Evolutionary conservation across 1,140 invertebrate species (phyloP).

Genomic region (Triops cancriformis): DNA sequence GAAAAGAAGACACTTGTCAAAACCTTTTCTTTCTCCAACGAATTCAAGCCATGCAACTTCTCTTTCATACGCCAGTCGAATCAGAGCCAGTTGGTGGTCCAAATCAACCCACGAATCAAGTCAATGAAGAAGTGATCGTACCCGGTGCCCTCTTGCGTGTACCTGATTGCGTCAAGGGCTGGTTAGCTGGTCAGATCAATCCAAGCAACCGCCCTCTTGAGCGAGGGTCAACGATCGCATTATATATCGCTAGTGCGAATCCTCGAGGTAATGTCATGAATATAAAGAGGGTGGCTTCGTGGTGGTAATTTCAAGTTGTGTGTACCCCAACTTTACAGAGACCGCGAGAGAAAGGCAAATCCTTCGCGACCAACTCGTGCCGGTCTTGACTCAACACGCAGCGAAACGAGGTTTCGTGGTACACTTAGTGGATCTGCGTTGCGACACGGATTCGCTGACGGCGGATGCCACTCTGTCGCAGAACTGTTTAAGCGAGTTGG

Average conservation of each 20-base stretch:
- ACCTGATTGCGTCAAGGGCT: neutral
- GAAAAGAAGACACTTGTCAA: neutral
- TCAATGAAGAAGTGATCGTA: neutral
- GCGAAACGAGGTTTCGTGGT: neutral
- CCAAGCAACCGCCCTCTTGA: neutral
- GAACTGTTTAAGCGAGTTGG: constrained; percentile 25
- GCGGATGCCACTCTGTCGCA: neutral
- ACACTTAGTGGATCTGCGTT: neutral
- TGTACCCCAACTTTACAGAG: neutral
- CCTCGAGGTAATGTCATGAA: neutral
- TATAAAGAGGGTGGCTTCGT: neutral
- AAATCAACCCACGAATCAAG: neutral
- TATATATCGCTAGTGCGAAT: neutral
- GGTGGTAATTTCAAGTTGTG: no score
- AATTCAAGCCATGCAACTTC: neutral
- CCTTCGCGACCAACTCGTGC: neutral
- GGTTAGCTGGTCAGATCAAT: neutral
- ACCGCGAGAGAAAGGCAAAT: neutral
- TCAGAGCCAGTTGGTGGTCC: neutral
- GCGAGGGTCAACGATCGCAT: neutral
- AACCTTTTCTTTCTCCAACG: no score
- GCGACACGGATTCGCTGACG: neutral
- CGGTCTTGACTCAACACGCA: neutral
- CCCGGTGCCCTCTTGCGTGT: neutral
- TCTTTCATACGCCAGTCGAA: neutral